Base-by-base conservation (phyloP, 2,797 vertebrate genomes). In the Myiothlypis coronata region DNA sequence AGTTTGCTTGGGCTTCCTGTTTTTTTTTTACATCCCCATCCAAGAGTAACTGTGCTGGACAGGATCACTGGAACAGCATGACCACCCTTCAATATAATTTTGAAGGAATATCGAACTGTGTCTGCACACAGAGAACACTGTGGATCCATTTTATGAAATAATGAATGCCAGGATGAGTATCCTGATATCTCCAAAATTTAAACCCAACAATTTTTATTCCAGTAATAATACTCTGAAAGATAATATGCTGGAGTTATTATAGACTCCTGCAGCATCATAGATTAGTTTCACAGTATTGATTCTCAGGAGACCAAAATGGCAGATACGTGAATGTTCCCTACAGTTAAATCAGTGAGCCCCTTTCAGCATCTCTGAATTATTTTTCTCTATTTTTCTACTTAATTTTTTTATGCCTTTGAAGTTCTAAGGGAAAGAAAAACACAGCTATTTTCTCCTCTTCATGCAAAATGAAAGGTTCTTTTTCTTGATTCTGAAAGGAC, bases 111-210 rank as follows among this genome's bases (percentile, higher is more conserved):
- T 89, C 0, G 50, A 96, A 57, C 93, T 83, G 93, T 49, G 75
- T 95, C 70, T 23, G 83, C 93, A 85, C 83, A 63, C 41, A 63
- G 74, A 80, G 87, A 90, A 80, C n/a, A 41, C 37, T 37, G 85
- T 21, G 83, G 86, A 90, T 96, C 80, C 83, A 75, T 94, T 93
- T 96, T 92, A 97, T 90, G 87, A 95, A 97, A 94, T 96, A 93
- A 96, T 84, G 88, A 94, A 87, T 64, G 78, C 35, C 77, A 84
- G 78, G 74, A 87, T 61, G 23, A 87, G 70, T 83, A 94, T 94
- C 83, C 78, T 32, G 4, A 44, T 90, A 94, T 44, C 90, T 90
- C 83, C 44, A 50, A 68, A 90, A 91, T 94, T 96, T 94, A 90
- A 95, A 96, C 6, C 57, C 43, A 82, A 91, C 86, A 64, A 90